phyloP scores from a whole-genome alignment of 2,113 vertebrate genomes.

The Nannobrachium achirus region DNA sequence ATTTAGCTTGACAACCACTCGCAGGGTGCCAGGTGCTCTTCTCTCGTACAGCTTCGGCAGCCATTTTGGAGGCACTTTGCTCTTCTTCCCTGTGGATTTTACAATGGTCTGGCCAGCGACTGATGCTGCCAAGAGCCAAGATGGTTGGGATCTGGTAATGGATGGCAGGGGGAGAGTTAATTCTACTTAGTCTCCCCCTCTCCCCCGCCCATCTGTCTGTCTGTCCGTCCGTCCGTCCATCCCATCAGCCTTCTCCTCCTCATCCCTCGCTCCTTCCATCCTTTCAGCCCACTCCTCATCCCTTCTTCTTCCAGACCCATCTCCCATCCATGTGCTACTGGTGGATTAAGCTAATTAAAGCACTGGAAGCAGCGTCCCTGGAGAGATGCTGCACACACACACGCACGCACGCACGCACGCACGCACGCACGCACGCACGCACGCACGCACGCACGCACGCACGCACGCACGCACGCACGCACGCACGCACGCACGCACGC shows the following conservation, averaged over 20 bases:
- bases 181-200: conserved; percentile 18
- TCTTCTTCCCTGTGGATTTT: conserved; percentile 51
- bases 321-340: conserved; percentile 59
- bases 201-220: neutral
- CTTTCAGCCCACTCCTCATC: conserved; percentile 42
- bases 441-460: neutral
- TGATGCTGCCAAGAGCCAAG: conserved; percentile 47
- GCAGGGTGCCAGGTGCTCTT: conserved; percentile 40
- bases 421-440: conserved; percentile 11
- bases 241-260: conserved; percentile 8
- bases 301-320: conserved; percentile 31
- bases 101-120: conserved; percentile 51
- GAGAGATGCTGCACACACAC: conserved; percentile 41
- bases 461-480: conserved; percentile 16
- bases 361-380: conserved; percentile 56
- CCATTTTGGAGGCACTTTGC: conserved; percentile 54
- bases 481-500: neutral
- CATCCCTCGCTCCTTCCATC: conserved; percentile 32
- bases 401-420: conserved; percentile 32
- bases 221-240: conserved; percentile 11
- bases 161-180: conserved; percentile 48
- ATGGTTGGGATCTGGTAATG: conserved; percentile 32
- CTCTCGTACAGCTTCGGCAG: conserved; percentile 50
- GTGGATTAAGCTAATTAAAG: conserved; percentile 79
- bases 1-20: conserved; percentile 55